Base-by-base conservation (phyloP, 2,113 vertebrate genomes). In the Oncorhynchus gorbuscha region DNA sequence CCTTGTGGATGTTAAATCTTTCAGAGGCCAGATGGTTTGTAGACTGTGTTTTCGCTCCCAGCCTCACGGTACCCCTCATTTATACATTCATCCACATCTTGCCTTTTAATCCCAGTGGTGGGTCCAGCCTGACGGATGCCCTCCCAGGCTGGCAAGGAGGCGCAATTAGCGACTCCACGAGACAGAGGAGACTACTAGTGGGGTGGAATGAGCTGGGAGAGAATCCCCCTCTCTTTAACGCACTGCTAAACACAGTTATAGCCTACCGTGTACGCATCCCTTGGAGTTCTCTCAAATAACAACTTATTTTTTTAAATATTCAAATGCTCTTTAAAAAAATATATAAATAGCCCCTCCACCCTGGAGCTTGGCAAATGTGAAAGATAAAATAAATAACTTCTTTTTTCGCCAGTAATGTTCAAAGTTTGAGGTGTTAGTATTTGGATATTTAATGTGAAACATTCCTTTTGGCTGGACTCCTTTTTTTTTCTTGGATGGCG, bases 331-430 rank as follows among this genome's bases (percentile, higher is more conserved):
- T 90, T 73, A 85, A 84, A 77, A 49, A 67, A 72, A 78, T 39
- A 39, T 39, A 39, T 9, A 82, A 80, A 84, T 84, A 72, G 66
- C 77, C 87, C 86, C 39, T 81, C 71, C 75, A 80, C 83, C 85
- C 64, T 86, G 35, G 72, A 22, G 71, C 77, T 81, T 79, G 79
- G 84, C 71, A 85, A 84, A 90, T 90, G 76, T 88, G 77, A 84
- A 85, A 73, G 79, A 90, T 89, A 85, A 91, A 88, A 73, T 61
- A 84, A 86, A 84, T 77, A 85, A 80, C 61, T 82, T 83, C 64
- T 83, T 84, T 87, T 83, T 83, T 65, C 39, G 76, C 70, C n/a
- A 78, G 77, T 78, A 83, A 77, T 55, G 62, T 81, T 84, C 69
- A 66, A 69, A 80, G 76, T 86, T 79, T 71, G 66, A 32, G 22